Evolutionary conservation across 2,888 invertebrate species (phyloP).

Genomic region (Gandaritis pyraliata): DNA sequence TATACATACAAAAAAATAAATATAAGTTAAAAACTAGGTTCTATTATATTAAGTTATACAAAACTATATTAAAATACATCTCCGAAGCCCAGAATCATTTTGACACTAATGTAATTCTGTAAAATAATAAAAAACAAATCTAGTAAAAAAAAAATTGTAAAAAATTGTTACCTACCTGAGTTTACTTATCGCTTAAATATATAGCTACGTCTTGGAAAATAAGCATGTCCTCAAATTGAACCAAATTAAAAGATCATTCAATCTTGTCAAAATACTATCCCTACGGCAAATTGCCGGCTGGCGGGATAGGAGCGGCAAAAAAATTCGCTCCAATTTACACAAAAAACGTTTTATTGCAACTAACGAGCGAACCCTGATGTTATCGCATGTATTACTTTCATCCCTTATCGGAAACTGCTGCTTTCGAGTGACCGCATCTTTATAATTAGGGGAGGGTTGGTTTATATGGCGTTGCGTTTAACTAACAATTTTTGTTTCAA

Average conservation of each 20-base stretch:
- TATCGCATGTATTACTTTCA: slow-evolving; percentile 81
- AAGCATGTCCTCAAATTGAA: neutral
- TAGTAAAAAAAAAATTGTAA: too few species aligned
- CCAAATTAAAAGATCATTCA: slow-evolving; percentile 40
- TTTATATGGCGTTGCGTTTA: slow-evolving; percentile 54
- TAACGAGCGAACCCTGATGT: slow-evolving; percentile 76
- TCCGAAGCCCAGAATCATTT: too few species aligned
- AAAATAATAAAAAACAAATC: too few species aligned
- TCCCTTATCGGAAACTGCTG: slow-evolving; percentile 70
- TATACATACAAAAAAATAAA: too few species aligned
- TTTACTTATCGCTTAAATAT: neutral
- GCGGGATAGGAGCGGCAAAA: slow-evolving; percentile 71
- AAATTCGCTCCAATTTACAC: slow-evolving; percentile 75
- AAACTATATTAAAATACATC: too few species aligned
- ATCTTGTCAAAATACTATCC: slow-evolving; percentile 52
- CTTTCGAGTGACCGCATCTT: slow-evolving; percentile 66
- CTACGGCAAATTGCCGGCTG: slow-evolving; percentile 74
- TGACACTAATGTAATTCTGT: too few species aligned
- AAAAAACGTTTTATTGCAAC: slow-evolving; percentile 77
- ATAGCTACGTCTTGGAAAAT: slow-evolving; percentile 1
- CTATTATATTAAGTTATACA: too few species aligned
- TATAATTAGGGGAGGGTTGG: slow-evolving; percentile 67
- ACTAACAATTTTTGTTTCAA: too few species aligned
- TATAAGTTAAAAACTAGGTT: too few species aligned
- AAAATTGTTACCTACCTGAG: neutral